Evolutionary conservation across 1,140 invertebrate genomes (phyloP), one percentile per base, ranked within the genome.

Genomic region (Neuroterus valhalla): DNA sequence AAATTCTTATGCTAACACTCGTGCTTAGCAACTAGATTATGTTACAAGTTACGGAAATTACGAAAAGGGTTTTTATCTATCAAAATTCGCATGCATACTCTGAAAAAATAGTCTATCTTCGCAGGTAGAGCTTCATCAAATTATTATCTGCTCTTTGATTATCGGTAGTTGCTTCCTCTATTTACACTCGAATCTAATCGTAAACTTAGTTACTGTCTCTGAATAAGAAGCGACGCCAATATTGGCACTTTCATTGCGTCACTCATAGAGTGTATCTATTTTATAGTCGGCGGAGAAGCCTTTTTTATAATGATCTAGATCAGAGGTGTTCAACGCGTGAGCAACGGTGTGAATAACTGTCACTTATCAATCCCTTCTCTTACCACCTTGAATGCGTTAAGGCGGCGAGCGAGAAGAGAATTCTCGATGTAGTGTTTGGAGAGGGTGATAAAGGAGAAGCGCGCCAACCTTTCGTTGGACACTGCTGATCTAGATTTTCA

Each of bases 21-120:
- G n/a, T n/a, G n/a, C n/a, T n/a, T n/a, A n/a, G n/a, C n/a, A n/a
- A n/a, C n/a, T n/a, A n/a, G n/a, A n/a, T n/a, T n/a, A n/a, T n/a
- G n/a, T n/a, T n/a, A n/a, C n/a, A n/a, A n/a, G n/a, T n/a, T 38
- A 38, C 31, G 31, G 1, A 38, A 38, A 62, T 62, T n/a, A 62
- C 14, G 23, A 38, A 26, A 62, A 15, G 26, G 15, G 23, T 31
- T n/a, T 62, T 15, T 38, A 62, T 62, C 23, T 15, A 38, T 38
- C n/a, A 62, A 62, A 62, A 62, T n/a, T 62, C 31, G 55, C 55
- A 62, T 62, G 55, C 23, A 62, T 31, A 62, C 55, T 26, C 55
- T 62, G 55, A 62, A 62, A 62, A 62, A 62, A 62, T 62, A 62
- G 26, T 62, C 15, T 38, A 62, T 62, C 55, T 62, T 62, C 55